Evolutionary conservation across 2,888 invertebrate genomes (phyloP), one percentile per base, ranked within the genome.

Genomic region (Noctuana brunneofusca): DNA sequence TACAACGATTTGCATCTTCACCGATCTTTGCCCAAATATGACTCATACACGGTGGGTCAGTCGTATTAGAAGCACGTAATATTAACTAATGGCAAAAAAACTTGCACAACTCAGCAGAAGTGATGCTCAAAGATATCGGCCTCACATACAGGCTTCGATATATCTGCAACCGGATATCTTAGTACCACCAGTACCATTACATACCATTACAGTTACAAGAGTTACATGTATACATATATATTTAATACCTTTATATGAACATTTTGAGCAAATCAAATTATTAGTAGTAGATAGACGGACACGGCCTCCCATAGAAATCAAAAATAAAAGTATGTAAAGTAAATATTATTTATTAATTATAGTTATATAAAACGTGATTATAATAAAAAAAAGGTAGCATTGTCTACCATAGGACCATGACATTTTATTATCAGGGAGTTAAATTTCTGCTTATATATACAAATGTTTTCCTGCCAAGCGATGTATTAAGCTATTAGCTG

Each of bases 1-100:
- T 55, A 55, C 14, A 20, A 60, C 55, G 69, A 75, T 75, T 78
- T 73, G 66, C 72, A 71, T 71, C 71, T 69, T 68, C 69, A 73
- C 72, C 71, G 73, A 65, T 69, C 71, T 62, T 70, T 54, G 65
- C 65, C 59, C 64, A 64, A 65, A 64, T 66, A 46, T 64, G 64
- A 63, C 65, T 63, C 56, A 48, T 14, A 52, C 43, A 11, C 52
- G 27, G 11, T 22, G 27, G 14, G 54, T 65, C 50, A 38, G 27
- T 30, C 43, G 55, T 32, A 32, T 52, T 53, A 59, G 52, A 59
- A 59, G 58, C 52, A 59, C 59, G 59, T 52, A 52, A 41, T 35
- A 32, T 52, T 55, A 55, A 30, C 30, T 18, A 41, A 58, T n/a
- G 18, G 58, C 58, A 50, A 58, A 58, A 57, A 58, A 50, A 14